Evolutionary conservation across 2,888 invertebrate species (phyloP), one percentile per base, ranked within the genome.

Genomic region (Sisyra terminalis): DNA sequence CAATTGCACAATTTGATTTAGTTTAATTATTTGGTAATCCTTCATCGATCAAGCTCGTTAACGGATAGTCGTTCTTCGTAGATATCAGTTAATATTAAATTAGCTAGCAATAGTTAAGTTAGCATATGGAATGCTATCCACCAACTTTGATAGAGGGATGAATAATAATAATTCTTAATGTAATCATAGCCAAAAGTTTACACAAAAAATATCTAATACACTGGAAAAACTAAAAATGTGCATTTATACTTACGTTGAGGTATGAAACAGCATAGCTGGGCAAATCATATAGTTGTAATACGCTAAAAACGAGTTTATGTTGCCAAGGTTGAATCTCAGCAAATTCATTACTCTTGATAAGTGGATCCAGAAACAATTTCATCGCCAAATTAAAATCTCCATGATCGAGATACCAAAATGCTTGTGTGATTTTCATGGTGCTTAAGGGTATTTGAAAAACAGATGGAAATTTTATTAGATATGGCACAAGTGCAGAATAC

Each of bases 331-430:
- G 69, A 11, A 85, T 64, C 15, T 75, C 71, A 2, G 53, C 51
- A 8, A 47, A 42, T 50, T 67, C 67, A 29, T 65, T 63, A 50
- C 66, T 64, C 50, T 67, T 67, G 0, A 79, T 70, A 16, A 73
- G 57, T 1, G 71, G 68, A 52, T 79, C 75, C 50, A 79, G 66
- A 4, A 83, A 62, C 49, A 75, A 70, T 50, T 71, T 69, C 43
- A 80, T 62, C 0, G 79, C 78, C 47, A 75, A 74, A 58, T 79
- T 73, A 60, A 80, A 86, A 55, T 87, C 78, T 45, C 79, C 78
- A 54, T 88, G 88, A 62, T 93, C 92, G 10, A 93, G 65, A 50
- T 84, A 75, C 90, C 92, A 92, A 58, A 89, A 83, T 0, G 84
- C 88, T 53, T 87, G 85, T 1, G 85, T 78, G 1, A 84, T 72